A percentile compares a stretch with the other conserved stretches of the same genome.
Evolutionary conservation across 2,888 invertebrate species (phyloP).

Genomic region (Meta bourneti): DNA sequence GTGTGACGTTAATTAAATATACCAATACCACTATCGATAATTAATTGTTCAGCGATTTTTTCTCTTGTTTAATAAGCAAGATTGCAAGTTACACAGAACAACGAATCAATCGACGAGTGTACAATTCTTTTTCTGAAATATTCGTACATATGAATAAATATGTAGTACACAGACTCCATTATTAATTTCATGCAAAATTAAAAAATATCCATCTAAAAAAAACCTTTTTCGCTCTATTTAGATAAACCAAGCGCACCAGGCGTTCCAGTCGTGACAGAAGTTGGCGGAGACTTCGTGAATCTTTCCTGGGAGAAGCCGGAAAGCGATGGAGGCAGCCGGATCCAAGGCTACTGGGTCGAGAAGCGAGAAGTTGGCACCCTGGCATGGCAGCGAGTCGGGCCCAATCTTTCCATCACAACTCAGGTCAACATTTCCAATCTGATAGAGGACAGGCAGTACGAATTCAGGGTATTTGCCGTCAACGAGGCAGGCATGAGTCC

Average conservation of each 20-base stretch:
- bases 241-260: constrained; percentile 96
- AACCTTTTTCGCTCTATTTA: background rate
- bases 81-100: too few species aligned
- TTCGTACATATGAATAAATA: too few species aligned
- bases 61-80: too few species aligned
- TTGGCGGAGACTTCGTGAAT: constrained; percentile 98
- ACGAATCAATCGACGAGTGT: too few species aligned
- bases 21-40: too few species aligned
- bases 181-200: too few species aligned
- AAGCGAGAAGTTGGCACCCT: constrained; percentile 94
- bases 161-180: too few species aligned
- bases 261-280: constrained; percentile 92
- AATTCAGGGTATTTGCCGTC: constrained; percentile 97
- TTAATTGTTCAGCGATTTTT: too few species aligned
- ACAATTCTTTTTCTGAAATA: too few species aligned
- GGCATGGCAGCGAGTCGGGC: constrained; percentile 92
- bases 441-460: constrained; percentile 98
- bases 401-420: constrained; percentile 90
- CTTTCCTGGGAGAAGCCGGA: constrained; percentile 97
- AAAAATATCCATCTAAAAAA: too few species aligned
- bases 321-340: constrained; percentile 95
- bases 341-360: constrained; percentile 99
- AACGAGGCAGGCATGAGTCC: constrained; percentile 96
- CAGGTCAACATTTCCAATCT: constrained; percentile 96
- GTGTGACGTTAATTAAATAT: too few species aligned